Base-by-base conservation (phyloP, 2,797 vertebrate genomes). In the Eupleurogrammus muticus region DNA sequence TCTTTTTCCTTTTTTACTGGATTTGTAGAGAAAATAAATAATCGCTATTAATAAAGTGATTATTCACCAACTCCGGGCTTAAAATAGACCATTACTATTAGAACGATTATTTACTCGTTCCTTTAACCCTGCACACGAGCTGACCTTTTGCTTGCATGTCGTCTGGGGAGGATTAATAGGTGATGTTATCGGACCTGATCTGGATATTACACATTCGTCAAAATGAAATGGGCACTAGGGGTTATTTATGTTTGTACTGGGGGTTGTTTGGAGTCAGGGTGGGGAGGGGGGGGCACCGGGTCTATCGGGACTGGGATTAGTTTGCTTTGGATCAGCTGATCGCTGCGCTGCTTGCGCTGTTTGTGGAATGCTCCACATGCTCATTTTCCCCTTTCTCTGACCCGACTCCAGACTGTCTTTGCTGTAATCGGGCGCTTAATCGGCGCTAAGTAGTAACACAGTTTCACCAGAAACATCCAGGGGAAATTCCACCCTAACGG, bases 301-400 rank as follows among this genome's bases (percentile, higher is more conserved):
- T 70, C n/a, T 52, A 44, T 74, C 52, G 20, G 70, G 42, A 16
- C 38, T 34, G 47, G 79, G 75, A 87, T 87, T 85, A 81, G 70
- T 73, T 63, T 54, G 40, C 52, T 70, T 56, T 28, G 65, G 80
- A 74, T 88, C 75, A 73, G 72, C 78, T 85, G 78, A 84, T 73
- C 65, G 70, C 49, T 73, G 8, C 38, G 12, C 56, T 66, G 65
- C 79, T 44, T 20, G 51, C 51, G 36, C 59, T 46, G 36, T 58
- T 83, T 69, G 40, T 72, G 70, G 59, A 83, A 75, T 73, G 66
- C 38, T 48, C 48, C 44, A 44, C 44, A 44, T 34, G 28, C 44
- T 53, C 36, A 50, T 53, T 69, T 60, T 47, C 21, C 60, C 20
- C 20, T 28, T 48, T 51, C 24, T 50, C 36, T 62, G 21, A 58